Base-by-base conservation (phyloP, 2,797 vertebrate species). In the Mormyrus proboscirostris region DNA sequence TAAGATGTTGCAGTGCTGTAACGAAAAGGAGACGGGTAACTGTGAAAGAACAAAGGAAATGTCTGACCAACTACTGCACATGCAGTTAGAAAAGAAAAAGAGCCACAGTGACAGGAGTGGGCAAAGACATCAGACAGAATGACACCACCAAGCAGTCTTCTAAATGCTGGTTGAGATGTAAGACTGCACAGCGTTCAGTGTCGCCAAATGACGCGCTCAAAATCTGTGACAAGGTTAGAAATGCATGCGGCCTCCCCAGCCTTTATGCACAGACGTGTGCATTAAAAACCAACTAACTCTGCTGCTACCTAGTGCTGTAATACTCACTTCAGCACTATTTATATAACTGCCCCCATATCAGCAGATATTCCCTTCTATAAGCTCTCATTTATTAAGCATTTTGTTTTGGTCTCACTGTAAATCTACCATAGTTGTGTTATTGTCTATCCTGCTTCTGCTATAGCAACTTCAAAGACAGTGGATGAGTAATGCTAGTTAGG, bases 41-140 rank as follows among this genome's bases (percentile, higher is more conserved):
- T 3, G 57, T 25, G 19, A 85, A 16, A 53, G 55, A 59, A 50
- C 19, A 50, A 29, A 49, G 16, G 1, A 22, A 44, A 47, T 33
- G 79, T 65, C 51, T 89, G 88, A 89, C 57, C 53, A 59, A 86
- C 83, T 86, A 7, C 44, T 50, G 38, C 44, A 22, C 10, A 44
- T 25, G 62, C 62, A n/a, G 55, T 33, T 69, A 12, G 29, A 85
- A 85, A 16, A 57, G 38, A 19, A 5, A 55, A 10, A 57, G 33
- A 57, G 33, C 3, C 14, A 4, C 53, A 4, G 50, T 19, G 55
- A 44, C 49, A 49, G 44, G 65, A 55, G 69, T 33, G 19, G 44
- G 41, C 53, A 53, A 89, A 50, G 55, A 79, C n/a, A 44, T 50
- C 41, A 73, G n/a, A 88, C 16, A 33, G 51, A 84, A 85, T 4